phyloP scores from a whole-genome alignment of 2,797 vertebrate species.

The Chloroceryle amazona region DNA sequence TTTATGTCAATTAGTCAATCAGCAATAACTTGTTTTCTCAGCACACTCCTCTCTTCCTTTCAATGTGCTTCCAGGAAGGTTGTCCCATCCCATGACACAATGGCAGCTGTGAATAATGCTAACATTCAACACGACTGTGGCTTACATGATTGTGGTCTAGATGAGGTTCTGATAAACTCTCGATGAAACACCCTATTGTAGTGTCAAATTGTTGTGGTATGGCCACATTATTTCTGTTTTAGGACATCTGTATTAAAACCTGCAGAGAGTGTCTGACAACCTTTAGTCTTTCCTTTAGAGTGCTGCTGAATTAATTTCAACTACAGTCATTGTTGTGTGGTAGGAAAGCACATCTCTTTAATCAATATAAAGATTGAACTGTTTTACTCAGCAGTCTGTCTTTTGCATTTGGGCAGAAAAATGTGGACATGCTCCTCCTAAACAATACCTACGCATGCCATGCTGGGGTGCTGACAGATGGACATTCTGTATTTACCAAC shows the following conservation, averaged over 20 bases:
- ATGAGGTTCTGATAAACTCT: slow-evolving; percentile 54
- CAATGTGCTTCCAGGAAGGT: neutral
- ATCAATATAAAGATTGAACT: slow-evolving; percentile 64
- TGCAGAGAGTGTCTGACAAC: slow-evolving; percentile 26
- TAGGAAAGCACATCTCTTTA: slow-evolving; percentile 48
- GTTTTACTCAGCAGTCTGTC: slow-evolving; percentile 62
- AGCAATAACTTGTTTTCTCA: neutral
- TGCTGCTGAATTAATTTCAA: slow-evolving; percentile 69
- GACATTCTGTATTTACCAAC: slow-evolving; percentile 62
- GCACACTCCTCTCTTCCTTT: neutral
- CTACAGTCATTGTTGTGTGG: slow-evolving; percentile 41
- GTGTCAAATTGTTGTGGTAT: slow-evolving; percentile 39
- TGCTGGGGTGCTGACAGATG: slow-evolving; percentile 67
- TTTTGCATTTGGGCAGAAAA: slow-evolving; percentile 74
- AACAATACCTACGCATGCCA: slow-evolving; percentile 64
- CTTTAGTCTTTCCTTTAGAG: slow-evolving; percentile 26
- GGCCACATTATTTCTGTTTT: slow-evolving; percentile 35
- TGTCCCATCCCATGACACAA: neutral
- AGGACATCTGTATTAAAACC: slow-evolving; percentile 49
- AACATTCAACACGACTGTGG: neutral
- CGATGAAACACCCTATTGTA: slow-evolving; percentile 8
- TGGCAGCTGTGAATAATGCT: slow-evolving; percentile 24
- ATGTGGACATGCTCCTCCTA: slow-evolving; percentile 54
- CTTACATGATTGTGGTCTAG: slow-evolving; percentile 37
- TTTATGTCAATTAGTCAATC: neutral